These are phyloP conservation scores for Gallinago jamesoni DNA, from an alignment of 2,113 vertebrate genomes.

Conservation along the genomic window DNA sequence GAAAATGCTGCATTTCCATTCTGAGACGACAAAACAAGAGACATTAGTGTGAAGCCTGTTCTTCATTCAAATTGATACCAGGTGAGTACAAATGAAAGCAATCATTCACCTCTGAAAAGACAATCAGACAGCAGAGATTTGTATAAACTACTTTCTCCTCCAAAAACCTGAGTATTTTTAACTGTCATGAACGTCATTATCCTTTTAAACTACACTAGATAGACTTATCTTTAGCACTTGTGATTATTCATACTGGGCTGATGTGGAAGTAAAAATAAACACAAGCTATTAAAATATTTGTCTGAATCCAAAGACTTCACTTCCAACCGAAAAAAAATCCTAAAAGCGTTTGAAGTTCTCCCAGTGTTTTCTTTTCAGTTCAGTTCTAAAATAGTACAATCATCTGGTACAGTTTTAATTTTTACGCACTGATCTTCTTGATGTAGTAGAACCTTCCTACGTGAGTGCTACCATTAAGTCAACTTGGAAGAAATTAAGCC, in stretches of 20 bases:
- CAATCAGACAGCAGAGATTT: neutral
- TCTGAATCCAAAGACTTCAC: neutral
- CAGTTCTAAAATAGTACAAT: neutral
- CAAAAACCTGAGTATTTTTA: neutral
- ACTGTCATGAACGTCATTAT: neutral
- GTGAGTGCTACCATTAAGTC: neutral
- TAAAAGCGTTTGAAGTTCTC: neutral
- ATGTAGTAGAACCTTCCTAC: neutral
- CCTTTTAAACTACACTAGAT: neutral
- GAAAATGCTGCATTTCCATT: neutral
- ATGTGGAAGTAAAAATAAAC: neutral
- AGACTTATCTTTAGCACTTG: neutral
- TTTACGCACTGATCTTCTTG: neutral
- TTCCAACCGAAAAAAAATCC: neutral
- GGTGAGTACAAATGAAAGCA: neutral
- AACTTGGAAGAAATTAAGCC: neutral
- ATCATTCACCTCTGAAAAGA: neutral
- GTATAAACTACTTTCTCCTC: neutral
- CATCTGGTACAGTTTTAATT: neutral
- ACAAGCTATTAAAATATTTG: neutral
- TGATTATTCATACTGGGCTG: neutral
- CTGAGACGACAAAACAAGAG: neutral
- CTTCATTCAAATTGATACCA: neutral
- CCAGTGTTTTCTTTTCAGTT: neutral
- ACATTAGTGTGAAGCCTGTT: neutral